A percentile compares a stretch with the other conserved stretches of the same genome.
These are phyloP conservation scores for Pasiphila rectangulata DNA, from an alignment of 2,888 invertebrate species.

Conservation along the genomic window DNA sequence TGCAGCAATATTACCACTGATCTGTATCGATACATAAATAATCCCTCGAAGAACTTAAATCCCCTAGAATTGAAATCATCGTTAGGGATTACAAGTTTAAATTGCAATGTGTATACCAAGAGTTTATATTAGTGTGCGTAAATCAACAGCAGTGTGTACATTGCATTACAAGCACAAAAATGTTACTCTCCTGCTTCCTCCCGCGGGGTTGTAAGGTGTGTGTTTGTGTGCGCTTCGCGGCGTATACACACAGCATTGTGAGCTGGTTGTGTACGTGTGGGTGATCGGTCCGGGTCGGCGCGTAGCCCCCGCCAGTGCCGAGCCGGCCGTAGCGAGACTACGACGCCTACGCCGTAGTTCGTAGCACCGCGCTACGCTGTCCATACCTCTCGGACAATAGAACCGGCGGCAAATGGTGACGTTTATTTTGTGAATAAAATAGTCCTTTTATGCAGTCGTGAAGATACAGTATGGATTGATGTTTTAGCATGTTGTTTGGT, in stretches of 20 bases:
- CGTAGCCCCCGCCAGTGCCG: conserved; percentile 78
- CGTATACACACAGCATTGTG: conserved; percentile 46
- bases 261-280: conserved; percentile 57
- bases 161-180: conserved; percentile 72
- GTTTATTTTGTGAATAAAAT: conserved; percentile 72
- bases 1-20: neutral
- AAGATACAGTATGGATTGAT: conserved; percentile 48
- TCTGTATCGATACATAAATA: conserved; percentile 6
- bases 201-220: conserved; percentile 52
- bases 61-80: conserved; percentile 76
- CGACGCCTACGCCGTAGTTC: conserved; percentile 72
- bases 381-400: conserved; percentile 60
- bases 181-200: conserved; percentile 72
- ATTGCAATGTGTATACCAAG: conserved; percentile 66
- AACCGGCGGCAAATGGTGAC: conserved; percentile 63
- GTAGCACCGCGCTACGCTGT: conserved; percentile 49
- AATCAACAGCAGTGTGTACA: conserved; percentile 68
- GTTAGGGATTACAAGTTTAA: conserved; percentile 78
- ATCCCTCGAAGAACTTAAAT: conserved; percentile 45
- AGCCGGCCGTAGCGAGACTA: conserved; percentile 66
- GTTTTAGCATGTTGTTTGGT: conserved; percentile 13
- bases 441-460: conserved; percentile 58
- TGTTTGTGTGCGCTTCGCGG: conserved; percentile 53
- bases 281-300: conserved; percentile 68
- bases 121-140: conserved; percentile 56